Base-by-base conservation (phyloP, 2,888 invertebrate species). In the Dione juno region DNA sequence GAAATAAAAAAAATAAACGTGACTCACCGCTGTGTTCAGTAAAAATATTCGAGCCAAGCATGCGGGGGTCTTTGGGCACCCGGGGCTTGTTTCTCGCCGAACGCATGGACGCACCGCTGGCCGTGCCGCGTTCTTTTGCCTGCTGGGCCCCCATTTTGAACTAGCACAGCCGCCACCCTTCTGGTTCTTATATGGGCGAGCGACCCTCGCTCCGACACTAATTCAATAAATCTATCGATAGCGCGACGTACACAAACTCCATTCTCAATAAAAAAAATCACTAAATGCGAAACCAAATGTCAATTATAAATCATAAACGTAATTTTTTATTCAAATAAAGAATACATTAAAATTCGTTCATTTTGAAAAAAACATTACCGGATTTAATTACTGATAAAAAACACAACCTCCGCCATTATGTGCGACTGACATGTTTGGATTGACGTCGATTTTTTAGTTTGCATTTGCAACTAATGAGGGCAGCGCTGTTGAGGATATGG, bases 11-110 rank as follows among this genome's bases (percentile, higher is more conserved):
- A 65, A 59, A 74, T 69, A 71, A 59, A 53, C 54, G 67, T 78
- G 76, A 94, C 96, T 95, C 94, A 98, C 98, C 98, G 92, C 96
- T 98, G 90, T 98, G 98, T 94, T 98, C 98, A 52, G 98, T 98
- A 93, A 98, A 98, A 89, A 98, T 97, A 93, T 98, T 98, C 82
- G 97, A 96, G 84, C 97, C 97, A 83, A 96, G 96, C 82, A 95
- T 95, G 88, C 97, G 95, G 87, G 96, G 96, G 94, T 97, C 97
- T 94, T 97, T 97, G 75, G 95, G 94, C 82, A 95, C 94, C 85
- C 96, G 94, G 80, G 96, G 95, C 92, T 97, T 96, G 86, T 94
- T 96, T 84, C 96, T 95, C 74, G 95, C 94, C 77, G 96, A 95
- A 85, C 96, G 95, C 86, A 96, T 95, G 80, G 96, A 95, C 84